Conservation (phyloP, 2,888 invertebrate genomes). For the Mylabris sibirica region DNA sequence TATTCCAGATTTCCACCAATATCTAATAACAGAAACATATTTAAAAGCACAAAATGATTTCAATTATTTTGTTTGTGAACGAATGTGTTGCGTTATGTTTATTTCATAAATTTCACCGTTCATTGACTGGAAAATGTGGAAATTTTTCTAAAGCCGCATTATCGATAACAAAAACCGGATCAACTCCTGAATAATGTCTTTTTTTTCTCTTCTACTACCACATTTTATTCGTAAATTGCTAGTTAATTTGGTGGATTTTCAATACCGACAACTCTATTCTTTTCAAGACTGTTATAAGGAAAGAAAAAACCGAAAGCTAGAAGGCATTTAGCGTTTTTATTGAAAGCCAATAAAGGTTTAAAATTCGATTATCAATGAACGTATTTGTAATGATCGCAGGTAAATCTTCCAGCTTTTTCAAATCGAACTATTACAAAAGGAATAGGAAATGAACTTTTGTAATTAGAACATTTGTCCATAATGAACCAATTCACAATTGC, state of each 20-base stretch:
- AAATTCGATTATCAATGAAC: neutral
- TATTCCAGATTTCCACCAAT: neutral
- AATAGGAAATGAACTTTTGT: constrained; percentile 5
- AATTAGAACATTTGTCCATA: neutral
- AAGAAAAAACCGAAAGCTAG: neutral
- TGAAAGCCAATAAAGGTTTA: neutral
- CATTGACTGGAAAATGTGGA: neutral
- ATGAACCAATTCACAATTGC: neutral
- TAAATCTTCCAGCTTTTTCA: neutral
- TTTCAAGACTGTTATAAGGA: neutral
- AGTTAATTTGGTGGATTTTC: neutral
- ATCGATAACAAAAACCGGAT: neutral
- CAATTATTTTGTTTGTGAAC: neutral
- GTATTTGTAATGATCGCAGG: neutral
- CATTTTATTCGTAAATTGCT: neutral
- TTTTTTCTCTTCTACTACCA: neutral
- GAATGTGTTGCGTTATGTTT: neutral
- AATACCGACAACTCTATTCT: neutral
- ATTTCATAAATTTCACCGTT: neutral
- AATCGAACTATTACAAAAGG: neutral
- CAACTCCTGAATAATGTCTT: neutral
- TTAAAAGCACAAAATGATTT: neutral
- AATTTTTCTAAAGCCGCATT: neutral
- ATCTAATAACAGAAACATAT: neutral
- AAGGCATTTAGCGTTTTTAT: neutral